Base-by-base conservation (phyloP, 2,888 invertebrate genomes). In the Tenthredo amoena region DNA sequence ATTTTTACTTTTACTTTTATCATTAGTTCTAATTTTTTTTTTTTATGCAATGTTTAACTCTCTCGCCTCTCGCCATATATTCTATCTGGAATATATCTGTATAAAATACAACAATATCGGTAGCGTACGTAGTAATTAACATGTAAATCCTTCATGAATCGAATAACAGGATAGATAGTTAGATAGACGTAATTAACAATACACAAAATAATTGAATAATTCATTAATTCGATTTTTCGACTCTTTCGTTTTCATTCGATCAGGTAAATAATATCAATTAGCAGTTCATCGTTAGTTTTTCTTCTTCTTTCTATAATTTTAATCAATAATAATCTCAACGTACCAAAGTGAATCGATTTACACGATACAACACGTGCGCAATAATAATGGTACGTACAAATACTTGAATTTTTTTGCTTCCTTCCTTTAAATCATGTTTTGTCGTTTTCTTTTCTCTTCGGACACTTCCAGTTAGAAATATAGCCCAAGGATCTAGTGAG, bases 1-100 rank as follows among this genome's bases (percentile, higher is more conserved):
- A 9, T 43, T 40, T 31, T n/a, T 18, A 47, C 21, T 55, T 31
- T 77, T 55, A 7, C 5, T 50, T 26, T 40, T 43, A 1, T 37
- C 2, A 43, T 43, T n/a, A 40, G 10, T 55, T 5, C 55, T 55
- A 62, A 7, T 62, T 26, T 26, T 6, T 62, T 62, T 62, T 0
- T 9, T 12, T 37, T 6, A n/a, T 71, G 71, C 34, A 37, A 71
- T 7, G 18, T 34, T 37, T 5, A 21, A 58, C 58, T n/a, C 62
- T 12, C 62, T 26, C 62, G 10, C 62, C 26, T 62, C 10, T 62
- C 62, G 62, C 62, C 62, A 88, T 88, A 88, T 86, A 88, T 88
- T 88, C 89, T 91, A 91, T 87, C 87, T 89, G 89, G 88, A 74
- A 74, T 62, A 71, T 71, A 71, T 0, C 7, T 18, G 7, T n/a